These are phyloP conservation scores for Steromphala cineraria DNA, from an alignment of 2,888 invertebrate genomes.

Conservation along the genomic window DNA sequence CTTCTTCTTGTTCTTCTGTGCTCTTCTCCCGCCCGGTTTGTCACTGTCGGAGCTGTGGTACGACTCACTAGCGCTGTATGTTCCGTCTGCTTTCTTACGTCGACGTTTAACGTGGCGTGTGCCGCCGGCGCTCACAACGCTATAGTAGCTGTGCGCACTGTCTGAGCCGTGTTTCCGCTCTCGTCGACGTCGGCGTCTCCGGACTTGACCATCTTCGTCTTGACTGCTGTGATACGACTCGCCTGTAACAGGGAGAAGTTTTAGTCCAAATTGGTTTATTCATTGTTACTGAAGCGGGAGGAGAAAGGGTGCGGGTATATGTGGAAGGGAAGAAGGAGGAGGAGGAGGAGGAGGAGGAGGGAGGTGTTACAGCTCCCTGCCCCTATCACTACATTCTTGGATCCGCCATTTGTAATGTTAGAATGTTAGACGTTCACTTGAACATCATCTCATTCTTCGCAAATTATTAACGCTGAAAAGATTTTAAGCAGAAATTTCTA, in stretches of 20 bases:
- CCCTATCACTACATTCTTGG: too few relatives aligned
- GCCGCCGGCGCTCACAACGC: conserved; percentile 72
- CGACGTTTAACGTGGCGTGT: conserved; percentile 68
- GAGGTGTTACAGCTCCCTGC: too few relatives aligned
- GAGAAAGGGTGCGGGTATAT: too few relatives aligned
- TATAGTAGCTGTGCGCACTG: conserved; percentile 73
- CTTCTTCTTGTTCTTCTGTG: conserved; percentile 57
- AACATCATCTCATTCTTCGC: too few relatives aligned
- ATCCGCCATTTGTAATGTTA: too few relatives aligned
- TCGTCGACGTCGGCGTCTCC: conserved; percentile 68
- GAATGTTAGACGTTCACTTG: too few relatives aligned
- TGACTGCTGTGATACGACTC: conserved; percentile 71
- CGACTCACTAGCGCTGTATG: conserved; percentile 70
- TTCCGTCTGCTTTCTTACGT: conserved; percentile 68
- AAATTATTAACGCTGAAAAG: background rate
- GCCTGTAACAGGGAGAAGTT: conserved; percentile 14
- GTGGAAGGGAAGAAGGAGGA: too few relatives aligned
- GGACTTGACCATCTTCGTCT: conserved; percentile 66
- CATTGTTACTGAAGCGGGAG: too few relatives aligned
- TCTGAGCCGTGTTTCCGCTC: conserved; percentile 68
- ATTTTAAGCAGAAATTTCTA: background rate
- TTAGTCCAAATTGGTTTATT: too few relatives aligned
- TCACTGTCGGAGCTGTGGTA: conserved; percentile 70
- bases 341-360: too few relatives aligned
- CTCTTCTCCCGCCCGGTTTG: conserved; percentile 56